These are phyloP conservation scores for Mionectes macconnelli DNA, from an alignment of 2,113 vertebrate genomes.

Conservation along the genomic window DNA sequence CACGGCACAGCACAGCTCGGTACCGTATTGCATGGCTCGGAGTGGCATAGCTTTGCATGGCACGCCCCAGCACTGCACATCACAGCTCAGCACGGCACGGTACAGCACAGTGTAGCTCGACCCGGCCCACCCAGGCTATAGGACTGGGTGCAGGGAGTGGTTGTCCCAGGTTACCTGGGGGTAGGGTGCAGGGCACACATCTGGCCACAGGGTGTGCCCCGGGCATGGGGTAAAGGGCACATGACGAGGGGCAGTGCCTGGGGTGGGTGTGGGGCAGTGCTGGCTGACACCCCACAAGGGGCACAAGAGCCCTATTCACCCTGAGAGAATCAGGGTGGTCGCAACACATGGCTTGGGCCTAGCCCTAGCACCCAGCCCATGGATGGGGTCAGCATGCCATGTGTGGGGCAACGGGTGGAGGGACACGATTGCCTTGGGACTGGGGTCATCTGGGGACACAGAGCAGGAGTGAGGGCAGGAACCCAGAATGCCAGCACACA, in stretches of 20 bases:
- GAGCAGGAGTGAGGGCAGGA: not conserved
- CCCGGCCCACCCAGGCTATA: not conserved
- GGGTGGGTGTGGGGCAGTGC: not conserved
- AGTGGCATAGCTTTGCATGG: too few species aligned
- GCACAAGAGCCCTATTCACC: not conserved
- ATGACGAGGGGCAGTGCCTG: not conserved
- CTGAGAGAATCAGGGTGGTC: not conserved
- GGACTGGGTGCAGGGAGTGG: not conserved
- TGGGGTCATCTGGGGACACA: not conserved
- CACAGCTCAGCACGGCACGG: not conserved
- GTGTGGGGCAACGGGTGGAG: rapidly evolving
- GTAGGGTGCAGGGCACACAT: not conserved
- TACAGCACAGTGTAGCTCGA: rapidly evolving
- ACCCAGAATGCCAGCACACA: not conserved
- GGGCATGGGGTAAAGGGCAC: not conserved
- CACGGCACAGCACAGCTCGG: not conserved
- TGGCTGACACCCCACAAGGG: not conserved
- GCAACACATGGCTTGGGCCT: rapidly evolving
- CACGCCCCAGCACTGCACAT: not conserved
- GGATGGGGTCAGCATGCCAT: rapidly evolving
- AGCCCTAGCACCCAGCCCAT: rapidly evolving
- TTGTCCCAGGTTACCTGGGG: not conserved
- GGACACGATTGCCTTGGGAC: not conserved
- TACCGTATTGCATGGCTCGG: rapidly evolving
- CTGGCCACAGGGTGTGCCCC: not conserved